Percentiles rank a stretch among this genome's conserved stretches.
phyloP scores from a whole-genome alignment of 1,140 invertebrate genomes.

The Drosophila melanica region DNA sequence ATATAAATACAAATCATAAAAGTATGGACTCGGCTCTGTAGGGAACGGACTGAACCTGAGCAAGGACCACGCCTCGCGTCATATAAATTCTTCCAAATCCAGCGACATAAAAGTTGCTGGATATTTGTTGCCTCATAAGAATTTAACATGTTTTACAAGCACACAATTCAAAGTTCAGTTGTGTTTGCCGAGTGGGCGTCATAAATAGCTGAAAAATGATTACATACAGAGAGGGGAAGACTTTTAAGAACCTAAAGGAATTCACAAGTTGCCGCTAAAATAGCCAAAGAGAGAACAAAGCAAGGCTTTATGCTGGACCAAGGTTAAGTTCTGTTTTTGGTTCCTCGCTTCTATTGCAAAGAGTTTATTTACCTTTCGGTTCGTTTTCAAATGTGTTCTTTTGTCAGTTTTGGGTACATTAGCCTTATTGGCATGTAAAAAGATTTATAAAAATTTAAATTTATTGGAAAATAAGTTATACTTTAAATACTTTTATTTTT shows the following conservation, averaged over 20 bases:
- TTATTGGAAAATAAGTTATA: no score
- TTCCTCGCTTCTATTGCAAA: neutral
- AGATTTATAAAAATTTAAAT: no score
- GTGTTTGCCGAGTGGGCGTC: constrained; percentile 42
- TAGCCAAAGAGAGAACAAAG: constrained; percentile 41
- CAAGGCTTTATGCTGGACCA: constrained; percentile 29
- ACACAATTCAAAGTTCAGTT: constrained; percentile 27
- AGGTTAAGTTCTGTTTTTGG: neutral
- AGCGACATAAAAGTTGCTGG: constrained; percentile 60
- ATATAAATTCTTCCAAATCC: constrained; percentile 77
- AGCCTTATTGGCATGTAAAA: neutral
- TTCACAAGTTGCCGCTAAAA: constrained; percentile 75
- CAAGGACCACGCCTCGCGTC: constrained; percentile 56
- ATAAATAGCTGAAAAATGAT: constrained; percentile 48
- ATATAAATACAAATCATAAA: constrained; percentile 45
- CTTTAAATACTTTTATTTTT: no score
- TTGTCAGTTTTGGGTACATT: neutral
- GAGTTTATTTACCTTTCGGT: constrained; percentile 32
- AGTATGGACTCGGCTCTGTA: constrained; percentile 20
- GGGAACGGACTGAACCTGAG: constrained; percentile 18
- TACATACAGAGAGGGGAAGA: neutral
- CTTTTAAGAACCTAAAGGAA: constrained; percentile 28
- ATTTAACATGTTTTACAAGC: constrained; percentile 80
- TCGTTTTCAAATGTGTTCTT: neutral
- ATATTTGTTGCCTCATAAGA: constrained; percentile 62